Percentiles rank a stretch among this genome's conserved stretches.
Evolutionary conservation across 2,888 invertebrate species (phyloP).

Genomic region (Epistrophe eligans): DNA sequence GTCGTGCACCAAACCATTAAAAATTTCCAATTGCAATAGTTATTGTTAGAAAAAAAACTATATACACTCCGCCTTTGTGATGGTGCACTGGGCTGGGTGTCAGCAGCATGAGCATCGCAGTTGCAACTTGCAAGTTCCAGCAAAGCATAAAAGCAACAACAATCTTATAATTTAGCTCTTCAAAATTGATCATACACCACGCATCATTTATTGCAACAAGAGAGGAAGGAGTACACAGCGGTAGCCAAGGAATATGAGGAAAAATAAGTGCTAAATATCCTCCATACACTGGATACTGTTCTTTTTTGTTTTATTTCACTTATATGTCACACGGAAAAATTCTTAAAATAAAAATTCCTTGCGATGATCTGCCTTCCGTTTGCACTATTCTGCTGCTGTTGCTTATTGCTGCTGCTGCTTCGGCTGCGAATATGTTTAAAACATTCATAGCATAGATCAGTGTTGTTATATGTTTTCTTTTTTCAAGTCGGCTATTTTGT

Average conservation of each 20-base stretch:
- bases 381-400: slow-evolving; percentile 38
- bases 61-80: slow-evolving; percentile 2
- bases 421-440: slow-evolving; percentile 49
- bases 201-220: slow-evolving; percentile 50
- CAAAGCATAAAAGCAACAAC: slow-evolving; percentile 3
- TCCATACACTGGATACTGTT: slow-evolving; percentile 20
- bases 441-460: slow-evolving; percentile 36
- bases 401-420: slow-evolving; percentile 8
- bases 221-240: slow-evolving; percentile 1
- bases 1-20: slow-evolving; percentile 39
- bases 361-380: slow-evolving; percentile 38
- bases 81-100: slow-evolving; percentile 5
- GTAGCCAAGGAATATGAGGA: slow-evolving; percentile 36
- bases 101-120: slow-evolving; percentile 27
- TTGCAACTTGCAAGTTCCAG: slow-evolving; percentile 2
- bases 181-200: slow-evolving; percentile 54
- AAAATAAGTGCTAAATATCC: slow-evolving; percentile 55
- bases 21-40: slow-evolving; percentile 51
- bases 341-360: slow-evolving; percentile 58
- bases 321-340: slow-evolving; percentile 47
- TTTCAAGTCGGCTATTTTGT: background rate
- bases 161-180: slow-evolving; percentile 36
- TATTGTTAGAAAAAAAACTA: slow-evolving; percentile 21
- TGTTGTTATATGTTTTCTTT: slow-evolving; percentile 9
- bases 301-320: slow-evolving; percentile 9